Conservation (phyloP, 2,113 vertebrate species). For the Picathartes gymnocephalus region DNA sequence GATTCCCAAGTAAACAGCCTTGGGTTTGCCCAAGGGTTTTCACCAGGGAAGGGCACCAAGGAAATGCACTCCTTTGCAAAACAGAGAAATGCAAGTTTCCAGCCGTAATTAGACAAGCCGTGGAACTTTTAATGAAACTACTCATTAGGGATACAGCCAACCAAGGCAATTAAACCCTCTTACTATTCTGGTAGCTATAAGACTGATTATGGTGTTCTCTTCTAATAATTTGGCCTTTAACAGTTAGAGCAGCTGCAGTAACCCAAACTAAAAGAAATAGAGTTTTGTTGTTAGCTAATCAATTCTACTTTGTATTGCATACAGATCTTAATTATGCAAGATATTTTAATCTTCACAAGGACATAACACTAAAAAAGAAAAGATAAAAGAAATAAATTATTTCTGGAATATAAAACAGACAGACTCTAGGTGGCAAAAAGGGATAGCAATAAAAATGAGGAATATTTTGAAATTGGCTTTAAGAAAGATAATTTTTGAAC, state of each 20-base stretch:
- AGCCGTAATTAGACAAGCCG: background rate
- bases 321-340: constrained; percentile 5
- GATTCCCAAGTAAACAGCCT: background rate
- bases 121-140: constrained; percentile 7
- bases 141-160: background rate
- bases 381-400: background rate
- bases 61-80: background rate
- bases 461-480: background rate
- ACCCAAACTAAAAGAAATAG: background rate
- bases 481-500: background rate
- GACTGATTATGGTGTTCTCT: background rate
- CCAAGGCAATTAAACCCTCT: background rate
- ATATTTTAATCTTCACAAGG: constrained; percentile 14
- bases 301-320: background rate
- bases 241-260: constrained; percentile 30
- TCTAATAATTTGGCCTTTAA: constrained; percentile 3
- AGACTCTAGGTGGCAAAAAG: background rate
- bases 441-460: background rate
- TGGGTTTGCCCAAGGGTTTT: background rate
- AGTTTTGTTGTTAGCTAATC: background rate
- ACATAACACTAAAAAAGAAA: background rate
- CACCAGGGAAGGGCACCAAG: background rate
- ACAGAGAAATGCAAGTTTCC: background rate
- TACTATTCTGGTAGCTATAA: background rate
- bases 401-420: background rate